Evolutionary conservation across 2,888 invertebrate species (phyloP).

Genomic region (Chrysolina haemoptera): DNA sequence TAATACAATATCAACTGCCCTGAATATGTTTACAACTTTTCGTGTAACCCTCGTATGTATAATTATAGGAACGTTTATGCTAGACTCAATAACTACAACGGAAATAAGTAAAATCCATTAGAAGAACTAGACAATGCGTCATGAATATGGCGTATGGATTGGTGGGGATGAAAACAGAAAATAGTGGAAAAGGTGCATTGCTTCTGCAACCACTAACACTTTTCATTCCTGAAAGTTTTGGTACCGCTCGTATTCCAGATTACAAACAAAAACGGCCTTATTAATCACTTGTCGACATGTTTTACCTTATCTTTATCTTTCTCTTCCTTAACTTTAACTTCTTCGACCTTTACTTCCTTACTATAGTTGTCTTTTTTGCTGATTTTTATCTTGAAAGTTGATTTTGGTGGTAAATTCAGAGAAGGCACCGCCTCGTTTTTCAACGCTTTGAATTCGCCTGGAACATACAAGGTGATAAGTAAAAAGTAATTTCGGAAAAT

Average conservation of each 20-base stretch:
- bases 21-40: neutral
- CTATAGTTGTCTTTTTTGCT: conserved; percentile 48
- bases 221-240: conserved; percentile 3
- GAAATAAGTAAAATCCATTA: neutral
- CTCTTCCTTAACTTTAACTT: conserved; percentile 44
- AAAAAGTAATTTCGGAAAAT: conserved; percentile 24
- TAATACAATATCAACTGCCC: neutral
- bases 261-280: neutral
- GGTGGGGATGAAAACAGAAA: conserved; percentile 24
- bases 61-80: neutral
- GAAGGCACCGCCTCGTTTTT: conserved; percentile 50
- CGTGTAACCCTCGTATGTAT: neutral
- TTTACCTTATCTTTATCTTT: conserved; percentile 38
- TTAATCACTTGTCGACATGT: neutral
- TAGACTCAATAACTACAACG: neutral
- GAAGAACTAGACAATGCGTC: neutral
- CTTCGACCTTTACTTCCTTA: conserved; percentile 49
- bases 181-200: neutral
- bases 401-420: conserved; percentile 46
- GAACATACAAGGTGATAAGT: conserved; percentile 47
- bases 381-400: conserved; percentile 51
- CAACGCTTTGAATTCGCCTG: conserved; percentile 48
- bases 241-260: conserved; percentile 13
- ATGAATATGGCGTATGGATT: conserved; percentile 32
- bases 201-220: neutral